Evolutionary conservation across 2,113 vertebrate genomes (phyloP), one percentile per base, ranked within the genome.

Genomic region (Otocyon megalotis): DNA sequence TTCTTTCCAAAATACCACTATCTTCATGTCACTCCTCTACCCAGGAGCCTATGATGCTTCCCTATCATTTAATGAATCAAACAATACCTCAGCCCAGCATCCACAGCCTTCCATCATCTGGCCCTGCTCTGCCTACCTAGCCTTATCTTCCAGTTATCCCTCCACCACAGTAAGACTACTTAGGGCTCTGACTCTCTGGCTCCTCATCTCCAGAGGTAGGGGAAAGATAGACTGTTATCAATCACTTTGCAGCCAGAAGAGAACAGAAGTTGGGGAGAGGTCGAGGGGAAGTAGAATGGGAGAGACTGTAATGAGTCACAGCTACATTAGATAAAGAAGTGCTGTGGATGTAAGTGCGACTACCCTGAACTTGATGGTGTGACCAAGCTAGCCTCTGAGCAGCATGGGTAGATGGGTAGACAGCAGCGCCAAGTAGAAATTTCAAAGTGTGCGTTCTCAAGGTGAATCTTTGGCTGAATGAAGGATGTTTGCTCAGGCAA

Each of bases 1-100:
- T 74, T 93, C 80, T 90, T 96, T 93, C 22, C 35, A 90, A 85
- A 97, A 92, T 80, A 74, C 26, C 7, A 5, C 88, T 96, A 58
- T 85, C 92, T 93, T 92, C 65, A 19, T 24, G 67, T 95, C 87
- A 92, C 5, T 88, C 24, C 0, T 88, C 48, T 74, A 81, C 22
- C 6, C 30, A 77, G 77, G 56, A 85, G 88, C 37, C 76, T 56
- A 8, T 1, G 22, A 48, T 88, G 72, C 60, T 32, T 72, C 80
- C 77, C 37, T 98, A 83, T 96, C 97, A 97, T 88, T 96, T 97
- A 97, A 93, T 96, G 96, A 93, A 97, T 96, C 95, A 86, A 77
- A 17, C 22, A 53, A 77, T 11, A 50, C 32, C 35, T 90, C 80
- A 90, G 76, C 2, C 30, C 26, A 58, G 32, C 58, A 53, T 88